Percentiles rank a stretch among this genome's conserved stretches.
These are phyloP conservation scores for Clistopyga incitator DNA, from an alignment of 2,888 invertebrate species.

Conservation along the genomic window DNA sequence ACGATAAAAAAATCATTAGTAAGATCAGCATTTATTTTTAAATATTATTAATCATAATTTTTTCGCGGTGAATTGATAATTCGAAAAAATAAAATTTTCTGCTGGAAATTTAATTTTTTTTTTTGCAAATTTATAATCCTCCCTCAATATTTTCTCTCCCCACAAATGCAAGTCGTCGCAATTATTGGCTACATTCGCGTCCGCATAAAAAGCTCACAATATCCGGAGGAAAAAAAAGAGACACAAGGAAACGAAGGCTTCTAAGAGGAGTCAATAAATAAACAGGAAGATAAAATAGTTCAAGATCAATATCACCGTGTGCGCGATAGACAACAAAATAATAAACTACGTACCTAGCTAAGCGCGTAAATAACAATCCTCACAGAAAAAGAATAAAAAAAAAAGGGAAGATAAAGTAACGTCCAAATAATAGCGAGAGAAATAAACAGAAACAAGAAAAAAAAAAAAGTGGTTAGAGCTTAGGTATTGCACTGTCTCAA, in stretches of 20 bases:
- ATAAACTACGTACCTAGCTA: conserved; percentile 50
- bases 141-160: not conserved
- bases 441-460: conserved; percentile 43
- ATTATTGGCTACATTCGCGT: not conserved
- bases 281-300: conserved; percentile 44
- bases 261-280: conserved; percentile 65
- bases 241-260: not conserved
- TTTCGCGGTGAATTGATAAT: not conserved
- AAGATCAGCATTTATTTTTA: too few species aligned
- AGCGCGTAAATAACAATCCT: conserved; percentile 21
- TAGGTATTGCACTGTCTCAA: conserved; percentile 77
- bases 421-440: conserved; percentile 47
- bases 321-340: conserved; percentile 49
- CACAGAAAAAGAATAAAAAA: conserved; percentile 37
- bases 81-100: not conserved
- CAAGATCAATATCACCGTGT: conserved; percentile 55
- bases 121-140: not conserved
- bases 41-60: too few species aligned
- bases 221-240: not conserved
- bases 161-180: not conserved
- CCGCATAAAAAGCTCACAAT: not conserved
- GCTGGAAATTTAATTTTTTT: too few species aligned
- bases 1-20: too few species aligned
- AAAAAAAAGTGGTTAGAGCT: conserved; percentile 44
- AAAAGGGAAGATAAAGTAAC: conserved; percentile 66